Conservation (phyloP, 1,140 invertebrate genomes). For the Delia radicum region DNA sequence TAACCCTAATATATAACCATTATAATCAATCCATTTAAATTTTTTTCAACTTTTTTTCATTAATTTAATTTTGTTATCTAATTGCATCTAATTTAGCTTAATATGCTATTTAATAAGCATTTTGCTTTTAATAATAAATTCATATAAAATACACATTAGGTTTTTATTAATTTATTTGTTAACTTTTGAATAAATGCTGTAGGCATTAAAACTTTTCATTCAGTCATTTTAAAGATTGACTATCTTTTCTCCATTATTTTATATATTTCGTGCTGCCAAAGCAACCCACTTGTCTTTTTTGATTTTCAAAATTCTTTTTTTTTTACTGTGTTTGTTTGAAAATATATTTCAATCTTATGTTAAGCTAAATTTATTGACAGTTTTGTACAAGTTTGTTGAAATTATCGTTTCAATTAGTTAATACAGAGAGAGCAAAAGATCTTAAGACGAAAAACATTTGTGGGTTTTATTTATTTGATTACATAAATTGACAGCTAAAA, state of each 20-base stretch:
- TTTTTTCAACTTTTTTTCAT: not conserved
- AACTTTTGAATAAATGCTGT: not conserved
- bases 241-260: not conserved
- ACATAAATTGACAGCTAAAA: not conserved
- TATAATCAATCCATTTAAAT: too few species aligned
- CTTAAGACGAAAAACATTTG: not conserved
- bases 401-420: not conserved
- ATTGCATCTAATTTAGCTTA: not conserved
- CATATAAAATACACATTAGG: too few species aligned
- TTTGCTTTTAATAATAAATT: too few species aligned
- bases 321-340: not conserved
- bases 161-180: not conserved
- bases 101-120: not conserved
- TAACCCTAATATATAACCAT: too few species aligned
- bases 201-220: not conserved
- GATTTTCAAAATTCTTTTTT: too few species aligned
- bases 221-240: not conserved
- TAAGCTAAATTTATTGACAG: not conserved
- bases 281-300: not conserved
- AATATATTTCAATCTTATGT: not conserved
- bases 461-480: not conserved
- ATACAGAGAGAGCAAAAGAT: not conserved
- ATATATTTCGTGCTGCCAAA: not conserved
- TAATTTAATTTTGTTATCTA: not conserved
- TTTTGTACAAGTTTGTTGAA: constrained; percentile 4